Evolutionary conservation across 2,888 invertebrate genomes (phyloP), one percentile per base, ranked within the genome.

Genomic region (Orthosia incerta): DNA sequence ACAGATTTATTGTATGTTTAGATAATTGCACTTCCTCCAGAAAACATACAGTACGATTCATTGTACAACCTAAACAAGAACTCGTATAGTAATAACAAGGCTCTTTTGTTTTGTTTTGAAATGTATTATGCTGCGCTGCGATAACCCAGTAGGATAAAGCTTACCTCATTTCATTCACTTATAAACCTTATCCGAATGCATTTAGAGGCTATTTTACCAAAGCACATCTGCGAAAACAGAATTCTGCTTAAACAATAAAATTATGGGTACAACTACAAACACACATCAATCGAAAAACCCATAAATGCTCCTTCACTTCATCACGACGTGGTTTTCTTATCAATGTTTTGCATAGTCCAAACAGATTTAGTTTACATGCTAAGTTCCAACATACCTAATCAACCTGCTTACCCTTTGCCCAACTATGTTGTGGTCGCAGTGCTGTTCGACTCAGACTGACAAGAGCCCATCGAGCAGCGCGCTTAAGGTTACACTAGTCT

Each of bases 51-150:
- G 31, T 70, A 57, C 66, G 59, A 51, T 23, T 75, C 64, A 75
- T 79, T 68, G 5, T 60, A n/a, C 16, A 23, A 70, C 20, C 5
- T 66, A 12, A 48, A 70, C 69, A 60, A 39, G 45, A n/a, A 51
- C 11, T 57, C 18, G 4, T 57, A 31, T n/a, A 12, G 16, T 48
- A 39, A 31, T 61, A 76, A 77, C 70, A 77, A 62, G 23, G 55
- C 55, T 26, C 39, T 63, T 18, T 77, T 82, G 74, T 81, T 77
- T 53, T 71, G 57, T 60, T 77, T 55, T 74, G 2, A 45, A 60
- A 45, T 60, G 39, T 39, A 39, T 39, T 39, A 39, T 39, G 39
- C 39, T 39, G 16, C 48, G 23, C 48, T 69, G 57, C 65, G 39
- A 62, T 76, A 74, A 71, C 59, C 45, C 23, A 48, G 31, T 26